Conservation (phyloP, 2,888 invertebrate genomes). For the Papilio gigon region DNA sequence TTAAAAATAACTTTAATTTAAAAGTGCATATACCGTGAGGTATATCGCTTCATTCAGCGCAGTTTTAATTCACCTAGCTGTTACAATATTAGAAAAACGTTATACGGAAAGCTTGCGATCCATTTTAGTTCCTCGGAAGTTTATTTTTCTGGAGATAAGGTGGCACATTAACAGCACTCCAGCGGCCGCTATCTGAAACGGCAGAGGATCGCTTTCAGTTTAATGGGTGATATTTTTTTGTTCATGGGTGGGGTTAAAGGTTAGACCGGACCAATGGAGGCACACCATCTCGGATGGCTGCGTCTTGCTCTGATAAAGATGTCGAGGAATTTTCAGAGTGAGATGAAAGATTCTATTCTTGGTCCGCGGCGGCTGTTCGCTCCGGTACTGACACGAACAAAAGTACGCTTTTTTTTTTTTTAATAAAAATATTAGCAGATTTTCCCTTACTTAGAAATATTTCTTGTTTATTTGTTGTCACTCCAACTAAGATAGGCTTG, state of each 20-base stretch:
- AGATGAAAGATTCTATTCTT: conserved; percentile 73
- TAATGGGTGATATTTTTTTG: conserved; percentile 79
- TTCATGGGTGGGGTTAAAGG: conserved; percentile 80
- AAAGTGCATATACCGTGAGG: too few relatives aligned
- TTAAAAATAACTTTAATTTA: too few relatives aligned
- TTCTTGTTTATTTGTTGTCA: too few relatives aligned
- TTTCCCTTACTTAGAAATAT: too few relatives aligned
- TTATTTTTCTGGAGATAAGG: conserved; percentile 64
- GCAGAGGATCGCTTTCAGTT: conserved; percentile 75
- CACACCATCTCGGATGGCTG: conserved; percentile 52
- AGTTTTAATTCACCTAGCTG: too few relatives aligned
- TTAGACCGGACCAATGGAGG: conserved; percentile 71
- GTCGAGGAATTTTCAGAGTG: conserved; percentile 60
- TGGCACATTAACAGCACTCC: conserved; percentile 62
- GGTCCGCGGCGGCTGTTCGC: conserved; percentile 58
- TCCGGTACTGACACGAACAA: conserved; percentile 51
- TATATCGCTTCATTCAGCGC: too few relatives aligned
- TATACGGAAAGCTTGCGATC: conserved; percentile 15
- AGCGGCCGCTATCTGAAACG: conserved; percentile 62
- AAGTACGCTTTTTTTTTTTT: too few relatives aligned
- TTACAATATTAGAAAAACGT: too few relatives aligned
- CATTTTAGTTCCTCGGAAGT: conserved; percentile 48
- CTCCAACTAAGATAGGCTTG: too few relatives aligned
- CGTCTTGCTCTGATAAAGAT: conserved; percentile 60
- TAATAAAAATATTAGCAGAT: too few relatives aligned